phyloP scores from a whole-genome alignment of 2,888 invertebrate species.

The Drosophila setosimentum region DNA sequence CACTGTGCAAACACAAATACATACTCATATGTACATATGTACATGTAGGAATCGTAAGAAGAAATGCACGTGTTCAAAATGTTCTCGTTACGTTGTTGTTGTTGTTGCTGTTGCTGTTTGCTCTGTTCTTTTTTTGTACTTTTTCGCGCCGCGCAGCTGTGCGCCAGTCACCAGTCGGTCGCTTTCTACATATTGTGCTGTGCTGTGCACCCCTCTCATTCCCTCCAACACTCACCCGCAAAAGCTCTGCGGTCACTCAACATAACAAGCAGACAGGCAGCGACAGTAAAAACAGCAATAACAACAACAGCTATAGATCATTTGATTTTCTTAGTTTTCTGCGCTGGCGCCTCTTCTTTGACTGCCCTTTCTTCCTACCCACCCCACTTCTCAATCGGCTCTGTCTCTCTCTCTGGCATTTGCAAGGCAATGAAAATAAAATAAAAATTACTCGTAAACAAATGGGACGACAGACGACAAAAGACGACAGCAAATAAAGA shows the following conservation, averaged over 20 bases:
- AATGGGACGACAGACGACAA: slow-evolving; percentile 37
- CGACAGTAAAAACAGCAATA: slow-evolving; percentile 49
- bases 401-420: neutral
- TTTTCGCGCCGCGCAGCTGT: slow-evolving; percentile 77
- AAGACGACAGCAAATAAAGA: slow-evolving; percentile 7
- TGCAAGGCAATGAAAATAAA: slow-evolving; percentile 33
- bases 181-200: slow-evolving; percentile 67
- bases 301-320: slow-evolving; percentile 31
- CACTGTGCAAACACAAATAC: slow-evolving; percentile 4
- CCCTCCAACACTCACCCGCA: slow-evolving; percentile 15
- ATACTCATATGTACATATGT: slow-evolving; percentile 6
- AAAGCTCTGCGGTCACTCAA: slow-evolving; percentile 66
- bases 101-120: slow-evolving; percentile 44
- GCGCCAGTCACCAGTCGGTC: slow-evolving; percentile 78
- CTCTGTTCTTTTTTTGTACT: slow-evolving; percentile 58
- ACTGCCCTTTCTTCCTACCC: slow-evolving; percentile 13
- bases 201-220: slow-evolving; percentile 14
- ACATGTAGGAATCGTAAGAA: slow-evolving; percentile 58
- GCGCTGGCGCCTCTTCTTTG: slow-evolving; percentile 57
- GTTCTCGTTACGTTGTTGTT: slow-evolving; percentile 69
- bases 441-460: slow-evolving; percentile 51
- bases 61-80: slow-evolving; percentile 78
- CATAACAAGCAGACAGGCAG: slow-evolving; percentile 55
- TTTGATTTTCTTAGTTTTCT: slow-evolving; percentile 52
- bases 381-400: neutral